These are phyloP conservation scores for Pluvianellus socialis DNA, from an alignment of 2,113 vertebrate species.

Conservation along the genomic window DNA sequence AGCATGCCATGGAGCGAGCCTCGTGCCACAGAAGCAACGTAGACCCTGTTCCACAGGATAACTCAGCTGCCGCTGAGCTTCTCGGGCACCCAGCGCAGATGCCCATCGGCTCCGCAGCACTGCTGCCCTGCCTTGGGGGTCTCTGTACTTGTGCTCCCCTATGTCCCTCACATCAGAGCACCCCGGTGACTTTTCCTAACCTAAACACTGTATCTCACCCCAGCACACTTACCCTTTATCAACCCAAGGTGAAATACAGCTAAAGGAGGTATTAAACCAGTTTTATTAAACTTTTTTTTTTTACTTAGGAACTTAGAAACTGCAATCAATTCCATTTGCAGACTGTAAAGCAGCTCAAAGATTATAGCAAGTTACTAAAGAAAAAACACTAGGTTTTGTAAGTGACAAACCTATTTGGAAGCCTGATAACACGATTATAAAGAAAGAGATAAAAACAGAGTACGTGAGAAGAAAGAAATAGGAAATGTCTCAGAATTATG, in stretches of 20 bases:
- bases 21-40: fast-evolving
- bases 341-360: background rate
- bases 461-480: background rate
- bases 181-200: background rate
- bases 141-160: background rate
- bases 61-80: background rate
- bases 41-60: background rate
- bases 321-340: background rate
- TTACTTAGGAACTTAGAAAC: background rate
- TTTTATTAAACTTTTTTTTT: background rate
- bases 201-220: background rate
- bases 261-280: background rate
- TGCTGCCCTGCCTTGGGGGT: background rate
- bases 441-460: background rate
- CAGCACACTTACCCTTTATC: background rate
- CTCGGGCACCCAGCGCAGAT: background rate
- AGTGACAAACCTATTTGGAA: background rate
- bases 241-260: background rate
- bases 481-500: background rate
- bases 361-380: background rate
- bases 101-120: background rate
- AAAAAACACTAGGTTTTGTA: background rate
- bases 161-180: background rate
- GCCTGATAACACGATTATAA: background rate
- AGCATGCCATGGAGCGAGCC: fast-evolving